phyloP scores from a whole-genome alignment of 2,113 vertebrate species.

The Bambusicola thoracicus region DNA sequence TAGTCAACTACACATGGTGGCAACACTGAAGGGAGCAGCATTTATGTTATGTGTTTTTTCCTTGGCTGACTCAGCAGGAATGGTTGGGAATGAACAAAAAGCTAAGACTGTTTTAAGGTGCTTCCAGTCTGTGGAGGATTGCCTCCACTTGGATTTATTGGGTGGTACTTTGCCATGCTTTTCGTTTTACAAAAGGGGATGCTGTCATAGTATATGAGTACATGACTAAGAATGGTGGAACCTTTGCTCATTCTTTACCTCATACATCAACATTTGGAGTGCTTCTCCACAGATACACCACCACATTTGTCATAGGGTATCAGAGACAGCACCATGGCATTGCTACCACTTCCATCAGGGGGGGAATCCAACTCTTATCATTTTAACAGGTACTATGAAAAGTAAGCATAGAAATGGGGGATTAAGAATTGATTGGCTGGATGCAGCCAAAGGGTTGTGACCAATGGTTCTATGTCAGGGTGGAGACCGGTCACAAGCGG shows the following conservation, averaged over 20 bases:
- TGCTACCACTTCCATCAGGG: neutral
- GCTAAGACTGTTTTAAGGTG: neutral
- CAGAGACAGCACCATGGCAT: neutral
- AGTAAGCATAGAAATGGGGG: neutral
- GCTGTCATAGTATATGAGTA: neutral
- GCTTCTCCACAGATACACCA: neutral
- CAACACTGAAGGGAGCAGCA: neutral
- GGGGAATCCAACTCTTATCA: neutral
- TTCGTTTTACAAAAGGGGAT: neutral
- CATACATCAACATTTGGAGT: neutral
- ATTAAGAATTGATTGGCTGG: too few species aligned
- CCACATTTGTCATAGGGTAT: neutral
- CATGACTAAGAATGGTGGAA: neutral
- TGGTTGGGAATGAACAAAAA: neutral
- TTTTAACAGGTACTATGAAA: neutral
- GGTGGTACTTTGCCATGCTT: neutral
- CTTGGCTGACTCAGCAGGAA: neutral
- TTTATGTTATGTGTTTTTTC: rapidly evolving
- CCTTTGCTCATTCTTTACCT: neutral
- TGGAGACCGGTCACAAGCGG: too few species aligned
- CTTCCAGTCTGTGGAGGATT: neutral
- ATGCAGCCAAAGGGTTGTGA: too few species aligned
- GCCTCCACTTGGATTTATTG: neutral
- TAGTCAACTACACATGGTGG: neutral
- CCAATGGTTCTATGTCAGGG: too few species aligned